Evolutionary conservation across 1,140 invertebrate species (phyloP).

Genomic region (Tetragonula clypearis): DNA sequence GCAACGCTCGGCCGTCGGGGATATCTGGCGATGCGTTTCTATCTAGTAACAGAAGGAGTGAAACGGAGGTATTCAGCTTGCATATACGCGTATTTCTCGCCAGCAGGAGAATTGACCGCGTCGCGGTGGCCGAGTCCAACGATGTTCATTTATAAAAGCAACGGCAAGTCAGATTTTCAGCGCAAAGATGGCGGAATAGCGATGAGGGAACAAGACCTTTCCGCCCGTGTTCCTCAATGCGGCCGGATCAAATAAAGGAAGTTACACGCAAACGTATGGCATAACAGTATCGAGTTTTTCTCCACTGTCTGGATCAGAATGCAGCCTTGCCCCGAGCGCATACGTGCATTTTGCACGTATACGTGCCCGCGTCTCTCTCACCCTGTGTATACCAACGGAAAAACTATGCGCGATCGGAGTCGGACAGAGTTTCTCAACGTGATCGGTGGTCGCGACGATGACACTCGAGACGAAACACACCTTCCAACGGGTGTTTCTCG

Average conservation of each 20-base stretch:
- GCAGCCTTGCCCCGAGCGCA: constrained; percentile 35
- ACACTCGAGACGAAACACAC: no score
- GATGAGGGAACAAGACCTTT: constrained; percentile 31
- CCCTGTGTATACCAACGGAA: constrained; percentile 28
- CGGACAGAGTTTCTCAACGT: constrained; percentile 59
- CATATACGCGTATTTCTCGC: no score
- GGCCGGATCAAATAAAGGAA: constrained; percentile 56
- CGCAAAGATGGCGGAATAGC: constrained; percentile 24
- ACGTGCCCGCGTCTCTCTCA: no score
- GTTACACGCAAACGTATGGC: constrained; percentile 60
- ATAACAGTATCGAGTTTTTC: constrained; percentile 63
- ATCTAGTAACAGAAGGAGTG: no score
- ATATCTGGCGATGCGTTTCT: no score
- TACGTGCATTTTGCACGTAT: constrained; percentile 21
- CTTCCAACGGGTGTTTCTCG: no score
- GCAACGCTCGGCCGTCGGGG: no score
- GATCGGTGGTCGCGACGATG: background rate
- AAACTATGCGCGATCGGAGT: constrained; percentile 41
- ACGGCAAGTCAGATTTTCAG: constrained; percentile 10
- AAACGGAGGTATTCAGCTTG: no score
- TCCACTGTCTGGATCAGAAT: constrained; percentile 59
- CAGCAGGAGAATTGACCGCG: background rate
- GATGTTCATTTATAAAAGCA: constrained; percentile 8
- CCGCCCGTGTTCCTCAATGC: constrained; percentile 30
- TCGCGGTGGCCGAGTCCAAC: background rate